Evolutionary conservation across 2,797 vertebrate genomes (phyloP).

Genomic region (Mastacembelus armatus): DNA sequence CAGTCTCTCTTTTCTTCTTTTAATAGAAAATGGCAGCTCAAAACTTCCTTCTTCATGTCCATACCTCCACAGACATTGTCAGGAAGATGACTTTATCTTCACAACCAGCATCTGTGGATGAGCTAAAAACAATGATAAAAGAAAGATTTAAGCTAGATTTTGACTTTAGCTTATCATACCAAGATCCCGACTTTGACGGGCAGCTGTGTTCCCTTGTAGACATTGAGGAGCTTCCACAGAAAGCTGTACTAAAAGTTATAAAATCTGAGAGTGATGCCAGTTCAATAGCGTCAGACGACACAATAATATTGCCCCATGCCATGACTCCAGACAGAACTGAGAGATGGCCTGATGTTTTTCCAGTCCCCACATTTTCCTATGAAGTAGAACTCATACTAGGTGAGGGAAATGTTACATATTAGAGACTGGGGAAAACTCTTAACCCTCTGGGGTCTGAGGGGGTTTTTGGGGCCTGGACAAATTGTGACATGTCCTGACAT

Average conservation of each 20-base stretch:
- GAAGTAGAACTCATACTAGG: conserved; percentile 37
- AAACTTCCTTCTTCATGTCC: conserved; percentile 19
- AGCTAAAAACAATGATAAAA: conserved; percentile 24
- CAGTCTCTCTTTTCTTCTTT: background rate
- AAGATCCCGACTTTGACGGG: too few species aligned
- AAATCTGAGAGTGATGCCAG: too few species aligned
- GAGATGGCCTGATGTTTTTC: conserved; percentile 33
- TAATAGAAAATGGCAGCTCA: conserved; percentile 30
- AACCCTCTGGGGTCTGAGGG: too few species aligned
- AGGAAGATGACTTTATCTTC: conserved; percentile 26
- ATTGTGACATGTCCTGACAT: too few species aligned
- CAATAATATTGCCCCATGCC: too few species aligned
- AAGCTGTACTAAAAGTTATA: too few species aligned
- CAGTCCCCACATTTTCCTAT: conserved; percentile 43
- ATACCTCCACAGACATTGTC: conserved; percentile 24
- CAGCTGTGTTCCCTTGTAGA: too few species aligned
- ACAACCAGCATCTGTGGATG: conserved; percentile 25
- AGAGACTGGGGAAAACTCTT: conserved; percentile 24
- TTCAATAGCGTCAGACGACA: too few species aligned
- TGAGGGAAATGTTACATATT: conserved; percentile 29
- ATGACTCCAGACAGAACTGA: conserved; percentile 24
- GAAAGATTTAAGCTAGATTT: conserved; percentile 27
- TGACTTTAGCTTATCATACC: conserved; percentile 22
- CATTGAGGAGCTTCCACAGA: too few species aligned
- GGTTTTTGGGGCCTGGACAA: too few species aligned